phyloP scores from a whole-genome alignment of 2,797 vertebrate genomes.

The Megaceryle alcyon region DNA sequence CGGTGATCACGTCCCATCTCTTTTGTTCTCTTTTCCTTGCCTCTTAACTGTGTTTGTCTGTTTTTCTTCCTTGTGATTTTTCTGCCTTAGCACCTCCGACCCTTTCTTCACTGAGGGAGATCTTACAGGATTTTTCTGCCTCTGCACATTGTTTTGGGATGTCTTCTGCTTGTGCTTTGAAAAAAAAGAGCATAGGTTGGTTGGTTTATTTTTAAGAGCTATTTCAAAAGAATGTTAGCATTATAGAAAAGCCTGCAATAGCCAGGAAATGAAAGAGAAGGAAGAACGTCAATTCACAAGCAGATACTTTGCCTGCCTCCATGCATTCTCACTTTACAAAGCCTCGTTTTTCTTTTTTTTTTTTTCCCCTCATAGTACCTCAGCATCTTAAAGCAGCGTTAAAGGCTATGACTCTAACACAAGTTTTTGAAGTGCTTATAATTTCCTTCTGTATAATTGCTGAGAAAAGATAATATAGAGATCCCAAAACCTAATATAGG shows the following conservation, averaged over 20 bases:
- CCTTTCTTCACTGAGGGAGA: not conserved
- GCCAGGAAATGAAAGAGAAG: conserved; percentile 23
- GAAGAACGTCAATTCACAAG: not conserved
- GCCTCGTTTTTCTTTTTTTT: not conserved
- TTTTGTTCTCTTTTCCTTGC: not conserved
- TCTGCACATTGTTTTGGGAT: not conserved
- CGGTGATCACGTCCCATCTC: not conserved
- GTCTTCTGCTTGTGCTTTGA: not conserved
- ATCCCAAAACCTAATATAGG: not conserved
- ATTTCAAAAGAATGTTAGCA: not conserved
- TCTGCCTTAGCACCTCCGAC: not conserved
- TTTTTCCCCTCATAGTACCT: not conserved
- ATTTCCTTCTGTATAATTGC: not conserved
- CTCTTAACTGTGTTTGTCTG: not conserved
- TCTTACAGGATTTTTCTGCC: not conserved
- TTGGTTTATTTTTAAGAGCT: not conserved
- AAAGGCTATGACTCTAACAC: not conserved
- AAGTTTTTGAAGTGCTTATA: not conserved
- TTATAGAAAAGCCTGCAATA: not conserved
- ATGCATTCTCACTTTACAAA: not conserved
- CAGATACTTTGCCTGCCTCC: not conserved
- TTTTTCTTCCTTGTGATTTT: not conserved
- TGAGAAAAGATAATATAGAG: not conserved
- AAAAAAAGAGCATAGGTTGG: not conserved
- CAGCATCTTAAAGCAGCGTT: not conserved